Conservation (phyloP, 2,888 invertebrate genomes). For the Schizotus pectinicornis region DNA sequence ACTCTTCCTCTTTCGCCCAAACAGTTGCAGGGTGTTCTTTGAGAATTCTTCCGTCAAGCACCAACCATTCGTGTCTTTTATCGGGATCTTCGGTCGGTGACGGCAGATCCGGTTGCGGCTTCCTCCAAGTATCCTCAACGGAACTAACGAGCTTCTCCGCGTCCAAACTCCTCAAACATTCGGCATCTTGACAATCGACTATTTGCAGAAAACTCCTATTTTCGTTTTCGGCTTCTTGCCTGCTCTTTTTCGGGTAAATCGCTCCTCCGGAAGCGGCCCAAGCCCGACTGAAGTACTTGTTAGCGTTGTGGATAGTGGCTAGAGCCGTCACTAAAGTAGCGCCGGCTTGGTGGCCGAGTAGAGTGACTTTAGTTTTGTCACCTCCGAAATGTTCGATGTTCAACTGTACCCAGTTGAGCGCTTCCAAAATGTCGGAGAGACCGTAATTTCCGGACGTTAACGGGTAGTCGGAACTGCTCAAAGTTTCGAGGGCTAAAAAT, state of each 20-base stretch:
- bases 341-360: slow-evolving; percentile 83
- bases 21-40: slow-evolving; percentile 70
- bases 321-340: slow-evolving; percentile 83
- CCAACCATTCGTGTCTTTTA: slow-evolving; percentile 74
- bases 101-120: slow-evolving; percentile 65
- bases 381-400: slow-evolving; percentile 88
- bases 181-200: slow-evolving; percentile 59
- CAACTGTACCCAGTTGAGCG: slow-evolving; percentile 78
- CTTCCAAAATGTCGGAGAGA: slow-evolving; percentile 78
- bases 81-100: slow-evolving; percentile 62
- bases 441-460: slow-evolving; percentile 86
- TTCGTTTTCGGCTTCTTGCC: slow-evolving; percentile 66
- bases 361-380: slow-evolving; percentile 75
- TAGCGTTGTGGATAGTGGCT: slow-evolving; percentile 64
- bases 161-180: slow-evolving; percentile 64
- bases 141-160: slow-evolving; percentile 68
- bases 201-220: slow-evolving; percentile 68
- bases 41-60: slow-evolving; percentile 72
- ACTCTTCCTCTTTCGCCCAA: slow-evolving; percentile 62
- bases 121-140: slow-evolving; percentile 76
- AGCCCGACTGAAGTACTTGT: slow-evolving; percentile 71
- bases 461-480: slow-evolving; percentile 74
- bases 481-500: slow-evolving; percentile 76
- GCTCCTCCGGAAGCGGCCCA: slow-evolving; percentile 84
- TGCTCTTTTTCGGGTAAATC: slow-evolving; percentile 70